Base-by-base conservation (phyloP, 2,113 vertebrate species). In the Machaerirhynchus nigripectus region DNA sequence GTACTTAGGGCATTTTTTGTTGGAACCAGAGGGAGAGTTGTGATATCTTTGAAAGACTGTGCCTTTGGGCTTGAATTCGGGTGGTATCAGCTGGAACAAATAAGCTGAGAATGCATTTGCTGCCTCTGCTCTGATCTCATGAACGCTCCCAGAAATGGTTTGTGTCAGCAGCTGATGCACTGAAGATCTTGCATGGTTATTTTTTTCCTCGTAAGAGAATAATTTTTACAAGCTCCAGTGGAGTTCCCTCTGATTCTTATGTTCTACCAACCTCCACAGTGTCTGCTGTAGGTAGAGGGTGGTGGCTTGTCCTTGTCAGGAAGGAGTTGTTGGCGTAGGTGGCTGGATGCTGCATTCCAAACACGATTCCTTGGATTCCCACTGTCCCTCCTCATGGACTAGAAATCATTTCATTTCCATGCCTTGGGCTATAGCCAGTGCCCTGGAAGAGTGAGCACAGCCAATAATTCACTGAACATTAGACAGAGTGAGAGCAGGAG, bases 61-160 rank as follows among this genome's bases (percentile, higher is more conserved):
- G 98, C 98, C 98, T 98, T 95, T 95, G 97, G 98, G 98, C 98
- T 93, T 65, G 96, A 95, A 89, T 98, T 98, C 63, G 96, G 98
- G 98, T 98, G 98, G 98, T 98, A 98, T 99, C 98, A 98, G 98
- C 98, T 98, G 98, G 97, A 98, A 98, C 97, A 98, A 98, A 98
- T 96, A 98, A 98, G 98, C 98, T 98, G 98, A 98, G 98, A 97
- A 94, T 89, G 97, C 98, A 97, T 96, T 97, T 96, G 79, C 92
- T 97, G 96, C 92, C 97, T 97, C 94, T 88, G 95, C 96, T 96
- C 87, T 95, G 80, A 97, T 98, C 97, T 97, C 97, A 94, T 60
- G 40, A 97, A 97, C 80, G 71, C 95, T 96, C 90, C 97, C 95
- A 96, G 97, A 98, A 98, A 98, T 69, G 94, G 96, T 96, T 97